Base-by-base conservation (phyloP, 2,113 vertebrate species). In the Apus apus region DNA sequence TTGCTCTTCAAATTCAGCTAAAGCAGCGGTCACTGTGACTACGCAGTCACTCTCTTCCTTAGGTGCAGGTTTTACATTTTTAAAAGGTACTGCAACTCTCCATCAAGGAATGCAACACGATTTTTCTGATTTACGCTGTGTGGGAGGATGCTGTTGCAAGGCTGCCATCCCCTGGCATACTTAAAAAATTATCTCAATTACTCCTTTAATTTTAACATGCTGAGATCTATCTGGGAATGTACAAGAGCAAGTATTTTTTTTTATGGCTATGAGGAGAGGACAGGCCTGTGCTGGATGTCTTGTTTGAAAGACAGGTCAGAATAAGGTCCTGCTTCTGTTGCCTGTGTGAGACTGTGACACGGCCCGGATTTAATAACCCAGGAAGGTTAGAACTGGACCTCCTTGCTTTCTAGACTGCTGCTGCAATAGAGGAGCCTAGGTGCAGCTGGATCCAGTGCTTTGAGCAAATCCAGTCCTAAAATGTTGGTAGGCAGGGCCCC, bases 221-320 rank as follows among this genome's bases (percentile, higher is more conserved):
- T 57, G 36, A 73, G 26, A 38, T 72, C 46, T 40, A 58, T n/a
- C 4, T 2, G 12, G 23, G 46, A 30, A 64, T 26, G 46, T 0
- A 0, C 58, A 34, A 66, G 60, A 1, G 9, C 62, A 2, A 60
- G 23, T 38, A 14, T 43, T 43, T 43, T 40, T 68, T 76, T 38
- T 57, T 71, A 15, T 21, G 27, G 48, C 50, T 40, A 9, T 3
- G 30, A 15, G 45, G 30, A 71, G 72, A 64, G 26, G 32, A 56
- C 0, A 0, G 27, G 57, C 14, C 32, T 2, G 13, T 56, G 62
- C 36, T 1, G 5, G 32, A 36, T 26, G 4, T 29, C 25, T 53
- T 65, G 50, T 21, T 7, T 40, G 80, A 88, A 51, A 13, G 26
- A 46, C 1, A 5, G 45, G 60, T 48, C 75, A 53, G 71, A 82